These are phyloP conservation scores for Melanocharis versteri DNA, from an alignment of 2,113 vertebrate genomes.

Conservation along the genomic window DNA sequence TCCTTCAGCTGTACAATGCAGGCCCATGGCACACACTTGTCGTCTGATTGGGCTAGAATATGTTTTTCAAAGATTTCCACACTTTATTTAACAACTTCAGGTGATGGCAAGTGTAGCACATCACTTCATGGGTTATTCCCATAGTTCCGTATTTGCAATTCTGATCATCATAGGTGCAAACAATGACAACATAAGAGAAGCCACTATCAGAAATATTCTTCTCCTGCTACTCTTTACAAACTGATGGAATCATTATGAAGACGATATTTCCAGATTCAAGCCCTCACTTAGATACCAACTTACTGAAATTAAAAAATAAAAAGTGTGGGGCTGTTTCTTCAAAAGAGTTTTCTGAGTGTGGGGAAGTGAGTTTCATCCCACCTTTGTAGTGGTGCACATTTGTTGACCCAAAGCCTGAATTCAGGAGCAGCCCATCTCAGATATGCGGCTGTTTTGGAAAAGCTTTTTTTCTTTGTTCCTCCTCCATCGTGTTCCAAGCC, in stretches of 20 bases:
- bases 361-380: not conserved
- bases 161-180: not conserved
- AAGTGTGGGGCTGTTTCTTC: accelerated
- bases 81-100: not conserved
- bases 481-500: not conserved
- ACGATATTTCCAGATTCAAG: not conserved
- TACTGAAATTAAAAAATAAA: not conserved
- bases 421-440: not conserved
- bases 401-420: not conserved
- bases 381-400: not conserved
- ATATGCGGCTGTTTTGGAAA: not conserved
- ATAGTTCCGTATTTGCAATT: not conserved
- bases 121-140: not conserved
- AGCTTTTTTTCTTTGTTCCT: not conserved
- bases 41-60: not conserved
- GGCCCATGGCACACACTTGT: not conserved
- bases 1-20: not conserved
- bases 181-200: not conserved
- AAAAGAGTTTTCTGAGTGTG: not conserved
- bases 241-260: not conserved
- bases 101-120: not conserved
- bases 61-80: not conserved
- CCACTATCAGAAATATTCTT: not conserved
- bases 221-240: not conserved
- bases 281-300: not conserved